Conservation (phyloP, 1,140 invertebrate species). For the Stegodyphus mimosarum region DNA sequence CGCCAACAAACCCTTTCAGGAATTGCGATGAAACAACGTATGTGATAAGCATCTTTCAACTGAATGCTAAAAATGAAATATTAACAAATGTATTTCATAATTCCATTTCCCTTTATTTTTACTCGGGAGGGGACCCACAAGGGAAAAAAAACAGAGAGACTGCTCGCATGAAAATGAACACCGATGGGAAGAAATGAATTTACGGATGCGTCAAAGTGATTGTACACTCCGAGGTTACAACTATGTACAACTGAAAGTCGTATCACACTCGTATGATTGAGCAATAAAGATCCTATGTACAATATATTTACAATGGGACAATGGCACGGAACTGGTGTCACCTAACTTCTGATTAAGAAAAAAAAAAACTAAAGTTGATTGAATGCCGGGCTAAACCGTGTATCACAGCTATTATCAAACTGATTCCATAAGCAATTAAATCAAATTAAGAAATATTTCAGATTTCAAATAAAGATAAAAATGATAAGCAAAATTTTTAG, state of each 20-base stretch:
- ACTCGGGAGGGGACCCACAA: too few species aligned
- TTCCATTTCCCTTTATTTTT: too few species aligned
- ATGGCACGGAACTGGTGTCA: neutral
- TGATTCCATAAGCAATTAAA: neutral
- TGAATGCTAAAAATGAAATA: too few species aligned
- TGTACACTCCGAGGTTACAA: neutral
- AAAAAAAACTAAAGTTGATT: too few species aligned
- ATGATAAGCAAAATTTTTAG: neutral
- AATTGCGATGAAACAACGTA: too few species aligned
- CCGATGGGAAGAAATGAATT: too few species aligned
- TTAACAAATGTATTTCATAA: too few species aligned
- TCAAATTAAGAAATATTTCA: neutral
- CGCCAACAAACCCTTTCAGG: too few species aligned
- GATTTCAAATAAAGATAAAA: neutral
- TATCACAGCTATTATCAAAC: neutral
- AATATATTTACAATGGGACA: neutral
- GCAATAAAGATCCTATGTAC: neutral
- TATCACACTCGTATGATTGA: neutral
- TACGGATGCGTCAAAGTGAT: too few species aligned
- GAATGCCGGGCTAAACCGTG: neutral
- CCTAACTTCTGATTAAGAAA: neutral
- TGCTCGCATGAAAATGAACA: too few species aligned
- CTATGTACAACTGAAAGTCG: neutral
- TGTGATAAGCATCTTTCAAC: too few species aligned
- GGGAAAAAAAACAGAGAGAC: too few species aligned